These are phyloP conservation scores for Thaleichthys pacificus DNA, from an alignment of 2,797 vertebrate species.

Conservation along the genomic window DNA sequence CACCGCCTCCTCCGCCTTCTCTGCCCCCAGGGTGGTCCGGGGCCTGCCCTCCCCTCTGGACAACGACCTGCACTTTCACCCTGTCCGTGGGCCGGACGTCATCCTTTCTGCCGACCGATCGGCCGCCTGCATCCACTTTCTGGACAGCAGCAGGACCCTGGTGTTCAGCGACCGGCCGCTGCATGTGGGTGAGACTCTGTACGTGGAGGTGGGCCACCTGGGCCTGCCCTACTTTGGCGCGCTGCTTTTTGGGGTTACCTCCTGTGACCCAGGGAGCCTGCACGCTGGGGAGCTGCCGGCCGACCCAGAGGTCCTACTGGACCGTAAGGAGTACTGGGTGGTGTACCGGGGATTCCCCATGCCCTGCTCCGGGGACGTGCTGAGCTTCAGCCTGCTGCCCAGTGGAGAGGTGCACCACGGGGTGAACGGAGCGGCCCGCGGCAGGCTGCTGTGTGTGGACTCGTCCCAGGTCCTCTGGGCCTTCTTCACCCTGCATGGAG, in stretches of 20 bases:
- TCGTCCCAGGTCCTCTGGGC: conserved; percentile 94
- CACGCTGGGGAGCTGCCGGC: conserved; percentile 88
- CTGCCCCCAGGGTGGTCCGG: conserved; percentile 49
- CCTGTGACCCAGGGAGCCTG: conserved; percentile 90
- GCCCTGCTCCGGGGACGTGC: conserved; percentile 86
- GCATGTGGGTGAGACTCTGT: conserved; percentile 88
- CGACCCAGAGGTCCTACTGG: conserved; percentile 91
- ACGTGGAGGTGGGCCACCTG: conserved; percentile 89
- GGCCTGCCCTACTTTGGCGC: conserved; percentile 90
- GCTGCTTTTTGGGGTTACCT: conserved; percentile 92
- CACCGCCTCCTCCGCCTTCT: conserved; percentile 52
- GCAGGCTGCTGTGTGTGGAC: conserved; percentile 93
- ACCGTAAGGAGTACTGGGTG: conserved; percentile 99
- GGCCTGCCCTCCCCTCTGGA: conserved; percentile 82
- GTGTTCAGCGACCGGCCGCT: conserved; percentile 94
- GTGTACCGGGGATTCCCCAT: conserved; percentile 89
- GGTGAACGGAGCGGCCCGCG: conserved; percentile 86
- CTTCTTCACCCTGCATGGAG: conserved; percentile 93
- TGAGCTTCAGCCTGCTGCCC: conserved; percentile 90
- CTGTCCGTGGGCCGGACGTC: conserved; percentile 86
- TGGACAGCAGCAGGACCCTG: conserved; percentile 91
- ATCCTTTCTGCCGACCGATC: conserved; percentile 91
- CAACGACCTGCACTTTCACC: conserved; percentile 92
- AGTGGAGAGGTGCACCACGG: conserved; percentile 93
- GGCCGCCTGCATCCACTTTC: conserved; percentile 88